Evolutionary conservation across 1,140 invertebrate species (phyloP).

Genomic region (Macrotrachela quadricornifera): DNA sequence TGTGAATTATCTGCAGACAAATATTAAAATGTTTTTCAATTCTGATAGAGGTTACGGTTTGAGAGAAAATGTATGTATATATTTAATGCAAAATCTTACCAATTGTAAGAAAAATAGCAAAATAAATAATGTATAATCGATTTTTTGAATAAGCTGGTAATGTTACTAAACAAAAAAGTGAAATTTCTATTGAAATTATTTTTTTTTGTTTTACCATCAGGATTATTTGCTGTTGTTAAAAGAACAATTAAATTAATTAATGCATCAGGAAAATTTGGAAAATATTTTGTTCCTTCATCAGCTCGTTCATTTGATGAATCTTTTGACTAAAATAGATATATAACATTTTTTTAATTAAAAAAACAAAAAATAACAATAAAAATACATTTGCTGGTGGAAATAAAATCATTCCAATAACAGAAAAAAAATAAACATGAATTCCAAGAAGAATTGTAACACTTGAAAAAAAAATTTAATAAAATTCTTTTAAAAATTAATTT

Average conservation of each 20-base stretch:
- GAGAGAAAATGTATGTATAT: too few relatives aligned
- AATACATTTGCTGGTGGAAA: conserved; percentile 12
- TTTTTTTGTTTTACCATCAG: conserved; percentile 22
- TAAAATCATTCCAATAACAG: conserved; percentile 24
- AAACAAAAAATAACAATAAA: too few relatives aligned
- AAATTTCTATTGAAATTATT: too few relatives aligned
- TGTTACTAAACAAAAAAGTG: conserved; percentile 17
- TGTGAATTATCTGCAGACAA: too few relatives aligned
- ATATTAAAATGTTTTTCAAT: too few relatives aligned
- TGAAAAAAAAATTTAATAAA: conserved; percentile 10
- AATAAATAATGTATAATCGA: conserved; percentile 21
- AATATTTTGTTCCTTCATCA: conserved; percentile 7
- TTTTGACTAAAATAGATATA: background rate
- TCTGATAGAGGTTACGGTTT: too few relatives aligned
- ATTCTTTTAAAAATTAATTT: background rate
- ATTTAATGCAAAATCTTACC: too few relatives aligned
- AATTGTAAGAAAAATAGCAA: conserved; percentile 23
- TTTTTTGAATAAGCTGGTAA: conserved; percentile 23
- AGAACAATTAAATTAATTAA: conserved; percentile 24
- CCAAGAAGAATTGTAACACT: conserved; percentile 21
- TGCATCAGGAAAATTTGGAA: conserved; percentile 1
- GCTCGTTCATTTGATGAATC: conserved; percentile 4
- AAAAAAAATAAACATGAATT: conserved; percentile 23
- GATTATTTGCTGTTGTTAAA: conserved; percentile 27
- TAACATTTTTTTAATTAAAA: background rate